Percentiles rank a stretch among this genome's conserved stretches.
Evolutionary conservation across 2,797 vertebrate genomes (phyloP).

Genomic region (Mareca strepera): DNA sequence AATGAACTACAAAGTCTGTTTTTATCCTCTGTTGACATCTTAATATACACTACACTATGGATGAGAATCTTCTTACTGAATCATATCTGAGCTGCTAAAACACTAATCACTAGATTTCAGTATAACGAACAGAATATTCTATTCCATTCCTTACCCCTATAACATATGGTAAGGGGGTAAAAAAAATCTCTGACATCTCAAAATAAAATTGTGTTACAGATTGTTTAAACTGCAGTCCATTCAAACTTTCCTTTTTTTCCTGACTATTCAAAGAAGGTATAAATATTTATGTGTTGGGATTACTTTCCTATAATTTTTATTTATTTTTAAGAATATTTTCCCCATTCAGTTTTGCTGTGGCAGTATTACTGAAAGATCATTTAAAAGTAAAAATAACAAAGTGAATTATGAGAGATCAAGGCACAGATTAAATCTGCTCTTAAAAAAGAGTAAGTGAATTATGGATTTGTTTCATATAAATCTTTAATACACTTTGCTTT

Average conservation of each 20-base stretch:
- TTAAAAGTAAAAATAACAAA: not conserved
- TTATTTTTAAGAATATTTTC: not conserved
- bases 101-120: not conserved
- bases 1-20: not conserved
- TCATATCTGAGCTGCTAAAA: not conserved
- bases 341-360: not conserved
- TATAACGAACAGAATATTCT: not conserved
- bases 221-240: not conserved
- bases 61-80: not conserved
- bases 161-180: not conserved
- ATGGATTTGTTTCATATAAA: not conserved
- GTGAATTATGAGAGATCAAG: not conserved
- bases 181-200: not conserved
- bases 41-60: not conserved
- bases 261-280: not conserved
- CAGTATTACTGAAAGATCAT: not conserved
- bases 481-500: not conserved
- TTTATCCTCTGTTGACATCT: not conserved
- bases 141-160: rapidly evolving
- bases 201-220: not conserved
- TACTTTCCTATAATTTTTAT: not conserved
- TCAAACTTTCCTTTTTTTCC: not conserved
- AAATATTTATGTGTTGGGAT: not conserved
- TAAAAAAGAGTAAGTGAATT: not conserved
- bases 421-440: not conserved